phyloP scores from a whole-genome alignment of 2,888 invertebrate genomes.

The Heliothis peltigera region DNA sequence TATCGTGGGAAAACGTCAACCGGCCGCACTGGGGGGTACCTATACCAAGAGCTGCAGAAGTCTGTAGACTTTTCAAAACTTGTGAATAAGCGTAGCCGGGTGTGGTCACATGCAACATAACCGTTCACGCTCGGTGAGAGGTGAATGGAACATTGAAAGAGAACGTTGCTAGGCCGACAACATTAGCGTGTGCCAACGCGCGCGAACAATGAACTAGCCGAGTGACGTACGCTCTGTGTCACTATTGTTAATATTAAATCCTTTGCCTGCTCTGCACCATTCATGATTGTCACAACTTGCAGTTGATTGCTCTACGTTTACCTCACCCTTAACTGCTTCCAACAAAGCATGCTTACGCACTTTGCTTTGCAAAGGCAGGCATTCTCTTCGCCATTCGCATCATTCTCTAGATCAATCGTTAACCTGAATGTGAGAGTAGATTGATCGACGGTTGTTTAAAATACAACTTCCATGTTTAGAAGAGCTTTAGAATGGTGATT shows the following conservation, averaged over 20 bases:
- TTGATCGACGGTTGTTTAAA: not conserved
- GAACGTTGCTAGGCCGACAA: slow-evolving; percentile 86
- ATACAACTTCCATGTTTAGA: not conserved
- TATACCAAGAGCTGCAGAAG: slow-evolving; percentile 41
- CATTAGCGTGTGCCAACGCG: slow-evolving; percentile 85
- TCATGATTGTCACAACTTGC: slow-evolving; percentile 51
- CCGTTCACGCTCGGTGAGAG: slow-evolving; percentile 88
- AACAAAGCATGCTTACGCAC: not conserved
- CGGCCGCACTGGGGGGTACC: slow-evolving; percentile 40
- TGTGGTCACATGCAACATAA: slow-evolving; percentile 73
- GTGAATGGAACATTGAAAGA: slow-evolving; percentile 85
- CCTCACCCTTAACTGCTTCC: not conserved
- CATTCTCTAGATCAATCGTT: not conserved
- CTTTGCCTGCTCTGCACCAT: slow-evolving; percentile 51
- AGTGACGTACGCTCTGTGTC: slow-evolving; percentile 78
- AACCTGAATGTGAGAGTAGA: not conserved
- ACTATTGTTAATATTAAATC: slow-evolving; percentile 67
- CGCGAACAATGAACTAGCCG: slow-evolving; percentile 87
- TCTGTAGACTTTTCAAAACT: slow-evolving; percentile 50
- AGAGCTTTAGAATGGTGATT: not conserved
- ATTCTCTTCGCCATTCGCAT: not conserved
- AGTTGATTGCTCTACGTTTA: slow-evolving; percentile 21
- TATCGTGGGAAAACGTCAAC: slow-evolving; percentile 65
- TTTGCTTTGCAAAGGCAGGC: not conserved
- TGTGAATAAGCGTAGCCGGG: slow-evolving; percentile 49